Evolutionary conservation across 2,113 vertebrate genomes (phyloP).

Genomic region (Neolamprologus sp.): DNA sequence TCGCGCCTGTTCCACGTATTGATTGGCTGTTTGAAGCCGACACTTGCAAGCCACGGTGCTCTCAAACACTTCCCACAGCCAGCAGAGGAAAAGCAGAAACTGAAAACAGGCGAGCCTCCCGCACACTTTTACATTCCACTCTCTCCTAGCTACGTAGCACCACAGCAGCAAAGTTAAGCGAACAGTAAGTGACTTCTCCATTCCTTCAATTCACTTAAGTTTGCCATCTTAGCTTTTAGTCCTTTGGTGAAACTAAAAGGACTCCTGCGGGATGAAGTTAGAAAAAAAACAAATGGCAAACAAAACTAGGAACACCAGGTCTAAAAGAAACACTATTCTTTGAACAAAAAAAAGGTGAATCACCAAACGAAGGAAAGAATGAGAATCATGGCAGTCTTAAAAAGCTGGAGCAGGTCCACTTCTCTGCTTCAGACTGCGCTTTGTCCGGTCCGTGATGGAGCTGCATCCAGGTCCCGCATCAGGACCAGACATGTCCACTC

Average conservation of each 20-base stretch:
- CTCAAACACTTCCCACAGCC: background rate
- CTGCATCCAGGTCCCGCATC: slow-evolving; percentile 1
- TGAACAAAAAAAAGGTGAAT: slow-evolving; percentile 34
- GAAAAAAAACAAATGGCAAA: slow-evolving; percentile 21
- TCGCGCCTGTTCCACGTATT: background rate
- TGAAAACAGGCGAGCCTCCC: slow-evolving; percentile 30
- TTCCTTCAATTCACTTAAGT: slow-evolving; percentile 39
- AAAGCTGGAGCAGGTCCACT: slow-evolving; percentile 40
- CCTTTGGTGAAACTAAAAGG: slow-evolving; percentile 8
- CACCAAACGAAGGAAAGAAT: slow-evolving; percentile 14
- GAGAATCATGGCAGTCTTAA: background rate
- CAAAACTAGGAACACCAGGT: slow-evolving; percentile 27
- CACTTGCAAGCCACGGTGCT: background rate
- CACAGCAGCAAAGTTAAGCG: slow-evolving; percentile 29
- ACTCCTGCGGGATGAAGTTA: background rate
- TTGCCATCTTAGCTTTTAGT: slow-evolving; percentile 1
- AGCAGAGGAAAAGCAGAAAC: background rate
- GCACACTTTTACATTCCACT: slow-evolving; percentile 6
- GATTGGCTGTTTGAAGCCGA: background rate
- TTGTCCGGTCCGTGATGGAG: background rate
- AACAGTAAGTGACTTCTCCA: slow-evolving; percentile 20
- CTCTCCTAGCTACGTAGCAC: slow-evolving; percentile 36
- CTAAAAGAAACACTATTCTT: slow-evolving; percentile 20
- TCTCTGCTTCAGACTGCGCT: slow-evolving; percentile 31
- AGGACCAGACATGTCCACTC: slow-evolving; percentile 4